Base-by-base conservation (phyloP, 2,888 invertebrate genomes). In the Lasioglossum leucozonium region DNA sequence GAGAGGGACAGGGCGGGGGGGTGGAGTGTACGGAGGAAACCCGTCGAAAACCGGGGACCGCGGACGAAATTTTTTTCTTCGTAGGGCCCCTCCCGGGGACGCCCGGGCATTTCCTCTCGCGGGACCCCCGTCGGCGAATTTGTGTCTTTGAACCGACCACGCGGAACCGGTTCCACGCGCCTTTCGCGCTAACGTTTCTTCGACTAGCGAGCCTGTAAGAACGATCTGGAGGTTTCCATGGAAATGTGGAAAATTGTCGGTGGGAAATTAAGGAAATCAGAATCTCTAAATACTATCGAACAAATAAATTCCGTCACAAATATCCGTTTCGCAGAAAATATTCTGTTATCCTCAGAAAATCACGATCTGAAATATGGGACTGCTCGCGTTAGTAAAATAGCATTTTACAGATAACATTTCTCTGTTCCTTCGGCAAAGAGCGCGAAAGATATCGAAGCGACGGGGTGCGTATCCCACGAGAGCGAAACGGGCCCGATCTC, bases 21-120 rank as follows among this genome's bases (percentile, higher is more conserved):
- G n/a, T n/a, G n/a, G n/a, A n/a, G 26, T 58, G 58, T 11, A 13
- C n/a, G 58, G 58, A 58, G 58, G 16, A 58, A 26, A 58, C 58
- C 58, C 26, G 58, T 58, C 58, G 58, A 58, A 58, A 58, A 58
- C 58, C 58, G 86, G 82, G 34, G 37, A 58, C 26, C 58, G 86
- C 82, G 34, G 37, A 51, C 40, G 58, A 87, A 89, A 85, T 82
- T 79, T 84, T 67, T 55, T 44, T 16, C 13, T 0, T n/a, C 22
- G 10, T n/a, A n/a, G 47, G 76, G 10, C 44, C 65, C 13, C 47
- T 13, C 18, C 30, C 34, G 3, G 26, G 22, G 8, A 51, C 69
- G 18, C 26, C 26, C 55, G 67, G 26, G 67, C 69, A 75, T 80
- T 80, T 71, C 72, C 75, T 51, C 55, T 47, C 62, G 65, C 37